These are phyloP conservation scores for Acropora tenuis DNA, from an alignment of 64 coral and sea anemone genomes.

Conservation along the genomic window DNA sequence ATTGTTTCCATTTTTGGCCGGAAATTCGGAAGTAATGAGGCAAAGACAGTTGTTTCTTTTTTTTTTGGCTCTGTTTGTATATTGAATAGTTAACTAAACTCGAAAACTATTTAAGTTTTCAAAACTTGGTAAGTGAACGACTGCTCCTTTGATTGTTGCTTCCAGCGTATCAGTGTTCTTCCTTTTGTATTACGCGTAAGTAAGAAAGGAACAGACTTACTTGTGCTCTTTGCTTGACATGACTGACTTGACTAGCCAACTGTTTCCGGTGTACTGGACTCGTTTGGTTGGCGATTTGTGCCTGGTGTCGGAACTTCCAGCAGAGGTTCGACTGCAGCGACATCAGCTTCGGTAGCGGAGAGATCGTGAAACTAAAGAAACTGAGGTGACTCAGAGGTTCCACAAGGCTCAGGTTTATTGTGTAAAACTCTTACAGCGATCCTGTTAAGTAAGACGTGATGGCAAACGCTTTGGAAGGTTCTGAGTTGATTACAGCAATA, in stretches of 20 bases:
- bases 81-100: neutral
- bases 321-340: constrained; percentile 12
- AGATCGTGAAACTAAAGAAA: neutral
- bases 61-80: constrained; percentile 5
- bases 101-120: neutral
- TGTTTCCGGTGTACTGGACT: neutral
- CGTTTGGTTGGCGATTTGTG: neutral
- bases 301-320: neutral
- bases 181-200: neutral
- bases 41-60: neutral
- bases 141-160: neutral
- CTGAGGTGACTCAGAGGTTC: too few species aligned
- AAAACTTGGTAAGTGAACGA: neutral
- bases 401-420: too few species aligned
- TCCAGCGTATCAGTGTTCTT: neutral
- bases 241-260: neutral
- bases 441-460: too few species aligned
- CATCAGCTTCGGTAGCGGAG: constrained; percentile 29
- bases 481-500: too few species aligned
- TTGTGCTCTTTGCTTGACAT: neutral
- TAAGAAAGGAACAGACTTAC: neutral
- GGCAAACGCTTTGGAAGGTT: too few species aligned
- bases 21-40: constrained; percentile 6
- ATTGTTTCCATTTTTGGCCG: neutral
- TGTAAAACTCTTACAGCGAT: too few species aligned